Evolutionary conservation across 2,113 vertebrate species (phyloP), one percentile per base, ranked within the genome.

Genomic region (Melanerpes formicivorus): DNA sequence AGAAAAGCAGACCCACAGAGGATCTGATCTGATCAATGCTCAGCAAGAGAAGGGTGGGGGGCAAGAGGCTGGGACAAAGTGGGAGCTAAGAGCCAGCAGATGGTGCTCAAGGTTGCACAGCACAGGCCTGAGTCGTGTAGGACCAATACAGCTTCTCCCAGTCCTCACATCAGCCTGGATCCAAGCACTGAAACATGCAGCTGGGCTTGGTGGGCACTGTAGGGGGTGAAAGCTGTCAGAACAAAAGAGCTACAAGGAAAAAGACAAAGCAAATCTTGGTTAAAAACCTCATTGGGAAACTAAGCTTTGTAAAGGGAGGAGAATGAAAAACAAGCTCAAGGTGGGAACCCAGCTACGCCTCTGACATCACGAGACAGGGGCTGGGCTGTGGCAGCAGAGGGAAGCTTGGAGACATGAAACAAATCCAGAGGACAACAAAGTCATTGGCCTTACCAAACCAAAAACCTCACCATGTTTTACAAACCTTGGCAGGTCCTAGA

Each of bases 101-200:
- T 59, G 62, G n/a, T 25, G 65, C 65, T 80, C 13, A 11, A 14
- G 69, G 14, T 67, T 6, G 2, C 52, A 2, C 19, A 16, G 54
- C 37, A 7, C 42, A 4, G 67, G 26, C 21, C 6, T 5, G 44
- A 10, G 34, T 0, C 29, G 1, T 1, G 34, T 0, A 6, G 64
- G 37, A 46, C 3, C 27, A 22, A 4, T 3, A 3, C 22, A 29
- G 63, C 58, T 62, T 55, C 54, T 48, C 18, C 84, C 73, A 27
- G 32, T 8, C 46, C 3, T 14, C 44, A 11, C 3, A 0, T 6
- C 29, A 18, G 17, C 19, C 30, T 32, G 14, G 13, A 7, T 10
- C 14, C 60, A 26, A 14, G 29, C 6, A 17, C 16, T 37, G 54
- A 55, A 12, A 62, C 71, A 34, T 1, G 42, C 42, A 25, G 22